A percentile compares a stretch with the other conserved stretches of the same genome.
Conservation (phyloP, 2,113 vertebrate species). For the Tragelaphus strepsiceros region DNA sequence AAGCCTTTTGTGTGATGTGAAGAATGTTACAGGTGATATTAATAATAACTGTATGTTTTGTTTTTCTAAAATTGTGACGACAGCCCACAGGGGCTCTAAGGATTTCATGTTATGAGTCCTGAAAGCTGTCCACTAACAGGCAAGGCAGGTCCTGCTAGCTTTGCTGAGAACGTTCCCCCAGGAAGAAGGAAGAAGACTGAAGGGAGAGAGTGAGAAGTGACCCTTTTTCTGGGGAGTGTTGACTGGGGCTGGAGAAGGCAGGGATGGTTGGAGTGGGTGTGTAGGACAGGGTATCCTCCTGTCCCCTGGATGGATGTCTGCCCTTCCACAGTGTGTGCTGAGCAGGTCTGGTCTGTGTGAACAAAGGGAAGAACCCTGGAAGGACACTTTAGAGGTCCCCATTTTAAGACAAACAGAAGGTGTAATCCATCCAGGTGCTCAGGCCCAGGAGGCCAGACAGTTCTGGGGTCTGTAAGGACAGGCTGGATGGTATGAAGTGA, state of each 20-base stretch:
- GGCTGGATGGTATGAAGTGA: background rate
- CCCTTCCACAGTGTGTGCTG: background rate
- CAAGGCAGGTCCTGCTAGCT: background rate
- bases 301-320: background rate
- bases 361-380: background rate
- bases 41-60: background rate
- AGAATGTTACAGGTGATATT: background rate
- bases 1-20: background rate
- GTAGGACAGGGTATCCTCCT: background rate
- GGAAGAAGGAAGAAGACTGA: background rate
- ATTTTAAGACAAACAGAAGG: background rate
- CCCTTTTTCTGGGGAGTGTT: background rate
- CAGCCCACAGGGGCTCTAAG: background rate
- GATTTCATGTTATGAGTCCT: background rate
- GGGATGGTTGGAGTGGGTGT: background rate
- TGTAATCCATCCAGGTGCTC: background rate
- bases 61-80: background rate
- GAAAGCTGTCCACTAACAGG: background rate
- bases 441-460: background rate
- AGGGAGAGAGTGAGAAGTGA: background rate
- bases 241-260: background rate
- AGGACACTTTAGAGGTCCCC: background rate
- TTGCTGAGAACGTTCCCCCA: background rate
- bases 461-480: background rate
- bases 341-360: background rate